A percentile compares a stretch with the other conserved stretches of the same genome.
Evolutionary conservation across 1,140 invertebrate genomes (phyloP).

Genomic region (Drosophila pseudoobscura): DNA sequence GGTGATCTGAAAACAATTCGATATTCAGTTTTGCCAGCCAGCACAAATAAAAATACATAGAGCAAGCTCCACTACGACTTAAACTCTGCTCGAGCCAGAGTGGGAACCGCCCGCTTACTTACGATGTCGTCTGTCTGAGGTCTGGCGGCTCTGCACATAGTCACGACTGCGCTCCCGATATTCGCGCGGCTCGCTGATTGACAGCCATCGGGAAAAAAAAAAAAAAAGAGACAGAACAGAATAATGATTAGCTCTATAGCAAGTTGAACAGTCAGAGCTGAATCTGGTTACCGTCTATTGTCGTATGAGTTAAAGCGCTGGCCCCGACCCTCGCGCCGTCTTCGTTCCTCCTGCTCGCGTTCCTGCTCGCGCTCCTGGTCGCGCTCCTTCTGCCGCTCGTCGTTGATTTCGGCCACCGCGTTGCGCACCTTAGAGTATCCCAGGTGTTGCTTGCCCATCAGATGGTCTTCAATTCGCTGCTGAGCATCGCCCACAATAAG

Average conservation of each 20-base stretch:
- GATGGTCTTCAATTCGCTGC: slow-evolving; percentile 98
- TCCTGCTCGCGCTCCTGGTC: slow-evolving; percentile 87
- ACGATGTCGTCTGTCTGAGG: slow-evolving; percentile 75
- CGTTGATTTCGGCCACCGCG: slow-evolving; percentile 86
- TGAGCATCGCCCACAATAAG: slow-evolving; percentile 99
- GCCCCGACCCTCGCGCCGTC: slow-evolving; percentile 86
- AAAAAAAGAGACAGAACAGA: background rate
- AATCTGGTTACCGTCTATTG: slow-evolving; percentile 67
- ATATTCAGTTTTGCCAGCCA: too few species aligned
- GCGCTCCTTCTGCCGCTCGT: slow-evolving; percentile 87
- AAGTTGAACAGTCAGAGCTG: slow-evolving; percentile 1
- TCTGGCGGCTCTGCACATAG: slow-evolving; percentile 64
- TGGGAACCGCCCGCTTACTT: slow-evolving; percentile 39
- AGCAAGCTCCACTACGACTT: background rate
- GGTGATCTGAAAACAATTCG: slow-evolving; percentile 54
- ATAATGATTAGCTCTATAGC: background rate
- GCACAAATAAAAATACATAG: background rate
- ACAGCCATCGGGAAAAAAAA: background rate
- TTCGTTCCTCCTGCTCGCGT: slow-evolving; percentile 87
- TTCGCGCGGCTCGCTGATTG: slow-evolving; percentile 66
- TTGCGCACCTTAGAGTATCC: slow-evolving; percentile 89
- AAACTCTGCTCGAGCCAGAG: slow-evolving; percentile 14
- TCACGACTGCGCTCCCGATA: slow-evolving; percentile 73
- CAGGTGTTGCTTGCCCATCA: slow-evolving; percentile 98
- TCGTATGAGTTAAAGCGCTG: slow-evolving; percentile 83